phyloP scores from a whole-genome alignment of 1,140 invertebrate species.

The Drosophila subobscura region DNA sequence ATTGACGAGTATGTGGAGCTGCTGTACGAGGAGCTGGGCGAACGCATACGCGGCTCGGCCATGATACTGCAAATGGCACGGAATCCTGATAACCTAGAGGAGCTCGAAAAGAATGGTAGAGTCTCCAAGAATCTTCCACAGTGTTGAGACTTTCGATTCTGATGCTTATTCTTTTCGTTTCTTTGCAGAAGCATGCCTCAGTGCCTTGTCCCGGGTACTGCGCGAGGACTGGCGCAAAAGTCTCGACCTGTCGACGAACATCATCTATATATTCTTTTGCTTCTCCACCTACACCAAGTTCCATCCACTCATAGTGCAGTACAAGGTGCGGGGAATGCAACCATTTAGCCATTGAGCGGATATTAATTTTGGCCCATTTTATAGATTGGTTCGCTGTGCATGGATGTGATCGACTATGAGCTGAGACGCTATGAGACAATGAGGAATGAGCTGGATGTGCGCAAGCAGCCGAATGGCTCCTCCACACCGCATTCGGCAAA shows the following conservation, averaged over 20 bases:
- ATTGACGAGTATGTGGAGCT: slow-evolving; percentile 98
- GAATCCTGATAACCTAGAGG: slow-evolving; percentile 96
- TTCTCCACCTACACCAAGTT: slow-evolving; percentile 98
- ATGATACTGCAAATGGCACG: slow-evolving; percentile 95
- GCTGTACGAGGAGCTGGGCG: slow-evolving; percentile 96
- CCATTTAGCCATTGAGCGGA: too few relatives aligned
- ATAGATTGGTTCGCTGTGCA: slow-evolving; percentile 96
- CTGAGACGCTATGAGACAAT: slow-evolving; percentile 96
- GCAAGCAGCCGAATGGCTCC: slow-evolving; percentile 84
- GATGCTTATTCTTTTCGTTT: neutral
- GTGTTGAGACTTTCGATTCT: neutral
- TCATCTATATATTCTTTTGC: slow-evolving; percentile 98
- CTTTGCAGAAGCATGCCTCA: slow-evolving; percentile 94
- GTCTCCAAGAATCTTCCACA: neutral
- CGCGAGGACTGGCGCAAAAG: slow-evolving; percentile 98
- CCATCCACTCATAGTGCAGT: slow-evolving; percentile 95
- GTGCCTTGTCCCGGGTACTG: slow-evolving; percentile 96
- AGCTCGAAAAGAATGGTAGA: slow-evolving; percentile 95
- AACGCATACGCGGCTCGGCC: slow-evolving; percentile 96
- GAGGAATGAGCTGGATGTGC: slow-evolving; percentile 93
- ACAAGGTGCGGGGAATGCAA: slow-evolving; percentile 87
- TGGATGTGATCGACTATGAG: slow-evolving; percentile 98
- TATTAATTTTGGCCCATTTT: slow-evolving; percentile 28
- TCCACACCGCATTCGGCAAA: slow-evolving; percentile 72
- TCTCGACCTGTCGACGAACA: slow-evolving; percentile 97